phyloP scores from a whole-genome alignment of 1,140 invertebrate genomes.

The Pissodes strobi region DNA sequence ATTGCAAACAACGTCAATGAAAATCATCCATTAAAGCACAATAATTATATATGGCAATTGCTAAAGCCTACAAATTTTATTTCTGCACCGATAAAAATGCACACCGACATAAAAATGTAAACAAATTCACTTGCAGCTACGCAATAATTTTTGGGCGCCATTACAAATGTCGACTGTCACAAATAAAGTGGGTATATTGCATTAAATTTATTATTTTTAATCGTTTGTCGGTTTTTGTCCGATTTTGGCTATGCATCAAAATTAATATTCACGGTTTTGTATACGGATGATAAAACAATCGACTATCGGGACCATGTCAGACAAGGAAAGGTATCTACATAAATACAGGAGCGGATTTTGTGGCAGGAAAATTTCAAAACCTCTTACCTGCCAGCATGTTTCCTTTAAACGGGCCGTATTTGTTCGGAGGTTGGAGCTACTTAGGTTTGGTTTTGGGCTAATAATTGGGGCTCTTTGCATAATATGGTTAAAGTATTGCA shows the following conservation, averaged over 20 bases:
- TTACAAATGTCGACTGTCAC: conserved; percentile 31
- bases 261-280: conserved; percentile 32
- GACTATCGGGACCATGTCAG: too few species aligned
- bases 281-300: not conserved
- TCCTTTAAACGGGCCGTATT: too few species aligned
- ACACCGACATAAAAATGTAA: conserved; percentile 20
- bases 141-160: conserved; percentile 26
- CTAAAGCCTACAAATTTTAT: not conserved
- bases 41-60: conserved; percentile 22
- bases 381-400: too few species aligned
- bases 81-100: conserved; percentile 6
- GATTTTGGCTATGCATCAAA: conserved; percentile 27
- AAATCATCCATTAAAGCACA: too few species aligned
- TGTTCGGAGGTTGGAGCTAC: too few species aligned
- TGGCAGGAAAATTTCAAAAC: too few species aligned
- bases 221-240: conserved; percentile 33
- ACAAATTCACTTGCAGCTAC: conserved; percentile 23
- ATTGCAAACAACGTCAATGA: too few species aligned
- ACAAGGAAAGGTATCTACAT: too few species aligned
- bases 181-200: conserved; percentile 19
- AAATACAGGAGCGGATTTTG: too few species aligned
- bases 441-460: too few species aligned
- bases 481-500: too few species aligned
- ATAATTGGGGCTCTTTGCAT: too few species aligned
- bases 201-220: conserved; percentile 37